Evolutionary conservation across 2,888 invertebrate genomes (phyloP), one percentile per base, ranked within the genome.

Genomic region (Sepioteuthis lessoniana): DNA sequence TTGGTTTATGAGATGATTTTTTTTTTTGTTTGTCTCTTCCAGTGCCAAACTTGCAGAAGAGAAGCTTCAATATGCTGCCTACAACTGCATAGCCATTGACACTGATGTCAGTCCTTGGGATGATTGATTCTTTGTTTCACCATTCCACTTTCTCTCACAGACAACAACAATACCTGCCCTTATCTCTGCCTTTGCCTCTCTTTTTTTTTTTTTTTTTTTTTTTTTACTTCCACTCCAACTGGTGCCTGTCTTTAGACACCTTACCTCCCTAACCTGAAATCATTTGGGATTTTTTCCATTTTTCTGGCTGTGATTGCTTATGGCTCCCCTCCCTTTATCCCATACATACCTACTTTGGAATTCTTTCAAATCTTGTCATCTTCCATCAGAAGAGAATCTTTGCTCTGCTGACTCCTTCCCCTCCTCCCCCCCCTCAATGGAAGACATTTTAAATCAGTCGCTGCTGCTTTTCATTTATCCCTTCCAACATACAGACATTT

Each of bases 61-160:
- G 95, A 97, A 97, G 94, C 95, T 97, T 37, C 95, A 97, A 31
- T 97, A 97, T 95, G 97, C 97, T n/a, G 95, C 96, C 13, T 97
- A 97, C 94, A 97, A 97, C 95, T 97, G 97, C 95, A 96, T 97
- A 47, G 97, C 97, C 93, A 97, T 97, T 94, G 97, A 97, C 94
- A 97, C 97, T 10, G 97, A 97, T 94, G 96, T 97, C 95, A 96
- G 96, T 93, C 96, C 96, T 0, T 96, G 96, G 96, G 97, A 96
- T 94, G 96, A 96, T 46, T 95, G 37, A 60, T 55, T 93, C 31
- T n/a, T 76, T 10, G 16, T n/a, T 35, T 13, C 13, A 76, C 76
- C n/a, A n/a, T n/a, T n/a, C 76, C 76, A n/a, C 16, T n/a, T 19
- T n/a, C n/a, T 76, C n/a, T n/a, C 76, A 76, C 76, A 76, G 76